These are phyloP conservation scores for Sebastes vulpes DNA, from an alignment of 2,797 vertebrate species.

Conservation along the genomic window DNA sequence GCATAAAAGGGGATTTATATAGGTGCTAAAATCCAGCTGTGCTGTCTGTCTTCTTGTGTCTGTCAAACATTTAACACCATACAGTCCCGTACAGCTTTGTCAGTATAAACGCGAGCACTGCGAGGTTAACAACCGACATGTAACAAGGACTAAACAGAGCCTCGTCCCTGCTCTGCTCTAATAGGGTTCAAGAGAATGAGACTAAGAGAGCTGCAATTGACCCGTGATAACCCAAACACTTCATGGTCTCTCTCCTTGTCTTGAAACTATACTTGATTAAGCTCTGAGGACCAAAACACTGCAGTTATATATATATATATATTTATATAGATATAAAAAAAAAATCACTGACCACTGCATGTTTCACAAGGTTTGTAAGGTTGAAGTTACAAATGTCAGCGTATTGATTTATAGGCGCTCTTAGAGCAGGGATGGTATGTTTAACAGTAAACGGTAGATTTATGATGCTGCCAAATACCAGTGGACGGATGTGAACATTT, in stretches of 20 bases:
- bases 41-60: conserved; percentile 49
- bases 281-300: conserved; percentile 30
- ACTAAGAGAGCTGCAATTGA: conserved; percentile 41
- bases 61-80: conserved; percentile 50
- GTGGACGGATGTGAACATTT: conserved; percentile 50
- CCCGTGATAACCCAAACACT: conserved; percentile 44
- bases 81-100: background rate
- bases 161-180: conserved; percentile 32
- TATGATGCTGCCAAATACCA: conserved; percentile 50
- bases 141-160: conserved; percentile 31
- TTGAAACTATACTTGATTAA: conserved; percentile 42
- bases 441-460: conserved; percentile 59
- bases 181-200: conserved; percentile 53
- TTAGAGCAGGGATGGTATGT: conserved; percentile 31
- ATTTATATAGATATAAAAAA: background rate
- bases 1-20: conserved; percentile 58
- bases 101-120: background rate
- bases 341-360: background rate
- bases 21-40: conserved; percentile 63
- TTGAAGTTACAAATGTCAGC: conserved; percentile 3
- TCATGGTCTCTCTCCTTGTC: conserved; percentile 27
- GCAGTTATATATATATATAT: background rate
- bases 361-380: background rate
- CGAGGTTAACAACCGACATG: conserved; percentile 16
- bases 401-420: conserved; percentile 45